phyloP scores from a whole-genome alignment of 2,888 invertebrate species.

The Hesperia comma region DNA sequence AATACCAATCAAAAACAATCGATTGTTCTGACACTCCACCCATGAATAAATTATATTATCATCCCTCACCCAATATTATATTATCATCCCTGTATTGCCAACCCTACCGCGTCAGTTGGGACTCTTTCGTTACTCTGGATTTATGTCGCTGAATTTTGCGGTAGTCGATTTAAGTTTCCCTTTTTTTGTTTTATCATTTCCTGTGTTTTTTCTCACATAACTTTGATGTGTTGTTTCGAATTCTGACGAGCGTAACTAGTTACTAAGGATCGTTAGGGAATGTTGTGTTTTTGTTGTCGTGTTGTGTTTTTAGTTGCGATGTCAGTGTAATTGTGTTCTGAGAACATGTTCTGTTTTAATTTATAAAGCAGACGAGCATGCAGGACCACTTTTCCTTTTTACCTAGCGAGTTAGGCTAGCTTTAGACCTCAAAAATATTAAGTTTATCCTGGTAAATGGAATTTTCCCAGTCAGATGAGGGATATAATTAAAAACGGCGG shows the following conservation, averaged over 20 bases:
- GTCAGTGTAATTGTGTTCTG: background rate
- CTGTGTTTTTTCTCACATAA: slow-evolving; percentile 26
- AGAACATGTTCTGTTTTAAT: no score
- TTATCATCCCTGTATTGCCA: background rate
- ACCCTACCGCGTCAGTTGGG: slow-evolving; percentile 16
- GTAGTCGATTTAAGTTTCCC: slow-evolving; percentile 25
- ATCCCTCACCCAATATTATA: no score
- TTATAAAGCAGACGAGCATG: no score
- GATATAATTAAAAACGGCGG: no score
- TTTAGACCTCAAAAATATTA: no score
- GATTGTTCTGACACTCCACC: no score
- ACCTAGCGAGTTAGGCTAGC: no score
- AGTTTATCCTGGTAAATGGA: no score
- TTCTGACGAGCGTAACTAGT: slow-evolving; percentile 13
- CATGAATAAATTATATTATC: no score
- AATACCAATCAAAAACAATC: no score
- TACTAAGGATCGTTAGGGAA: slow-evolving; percentile 27
- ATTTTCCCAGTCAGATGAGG: no score
- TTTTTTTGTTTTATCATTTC: slow-evolving; percentile 21
- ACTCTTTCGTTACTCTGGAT: slow-evolving; percentile 25
- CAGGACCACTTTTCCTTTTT: no score
- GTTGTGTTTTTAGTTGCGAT: background rate
- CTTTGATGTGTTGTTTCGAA: slow-evolving; percentile 29
- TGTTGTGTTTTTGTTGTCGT: slow-evolving; percentile 9
- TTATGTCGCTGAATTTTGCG: slow-evolving; percentile 33